Conservation (phyloP, 2,113 vertebrate species). For the Pseudolaguvia tuberculata region DNA sequence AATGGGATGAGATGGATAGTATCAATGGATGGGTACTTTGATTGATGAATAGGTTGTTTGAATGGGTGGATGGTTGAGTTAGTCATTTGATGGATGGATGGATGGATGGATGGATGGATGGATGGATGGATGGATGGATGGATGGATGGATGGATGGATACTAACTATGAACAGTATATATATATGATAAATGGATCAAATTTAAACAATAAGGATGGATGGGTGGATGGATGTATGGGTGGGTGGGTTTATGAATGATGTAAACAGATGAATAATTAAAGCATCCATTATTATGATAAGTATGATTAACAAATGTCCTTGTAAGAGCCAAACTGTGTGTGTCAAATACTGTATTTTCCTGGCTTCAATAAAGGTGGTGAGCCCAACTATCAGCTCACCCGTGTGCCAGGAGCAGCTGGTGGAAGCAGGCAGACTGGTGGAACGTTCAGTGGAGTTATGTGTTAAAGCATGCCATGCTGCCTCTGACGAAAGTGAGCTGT, state of each 20-base stretch:
- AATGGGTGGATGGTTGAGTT: background rate
- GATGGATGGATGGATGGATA: too few relatives aligned
- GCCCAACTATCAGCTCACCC: constrained; percentile 94
- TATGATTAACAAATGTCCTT: background rate
- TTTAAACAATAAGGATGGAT: too few relatives aligned
- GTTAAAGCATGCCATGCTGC: constrained; percentile 89
- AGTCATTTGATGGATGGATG: too few relatives aligned
- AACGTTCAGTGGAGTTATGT: constrained; percentile 92
- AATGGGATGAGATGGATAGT: too few relatives aligned
- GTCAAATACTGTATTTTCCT: background rate
- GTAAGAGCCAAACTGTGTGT: too few relatives aligned
- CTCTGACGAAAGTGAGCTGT: constrained; percentile 80
- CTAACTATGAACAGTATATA: too few relatives aligned
- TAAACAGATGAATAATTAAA: background rate
- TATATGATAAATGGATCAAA: too few relatives aligned
- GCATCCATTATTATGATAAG: too few relatives aligned
- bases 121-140: background rate
- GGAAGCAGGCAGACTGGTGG: constrained; percentile 91
- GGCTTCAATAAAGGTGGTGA: constrained; percentile 79
- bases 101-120: too few relatives aligned
- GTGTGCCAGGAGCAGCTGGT: constrained; percentile 98
- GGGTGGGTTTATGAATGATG: background rate
- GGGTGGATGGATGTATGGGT: too few relatives aligned
- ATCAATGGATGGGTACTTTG: background rate
- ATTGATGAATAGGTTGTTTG: background rate